Evolutionary conservation across 2,113 vertebrate genomes (phyloP).

Genomic region (Probosciger aterrimus): DNA sequence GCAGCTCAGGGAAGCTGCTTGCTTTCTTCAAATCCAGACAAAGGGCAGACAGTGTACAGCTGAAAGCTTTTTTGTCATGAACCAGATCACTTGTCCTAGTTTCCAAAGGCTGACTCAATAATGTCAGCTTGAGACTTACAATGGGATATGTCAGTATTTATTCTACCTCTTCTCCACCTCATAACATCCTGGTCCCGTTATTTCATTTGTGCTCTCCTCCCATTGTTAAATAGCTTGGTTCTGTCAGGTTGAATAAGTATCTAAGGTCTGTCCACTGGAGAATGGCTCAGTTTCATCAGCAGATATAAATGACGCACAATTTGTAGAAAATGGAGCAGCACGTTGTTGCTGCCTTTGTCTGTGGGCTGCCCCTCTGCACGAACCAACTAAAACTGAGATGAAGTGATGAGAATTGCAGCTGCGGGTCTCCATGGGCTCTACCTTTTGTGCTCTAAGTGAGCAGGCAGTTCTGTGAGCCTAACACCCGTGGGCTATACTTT

Average conservation of each 20-base stretch:
- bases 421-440: background rate
- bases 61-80: constrained; percentile 54
- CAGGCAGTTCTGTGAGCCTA: background rate
- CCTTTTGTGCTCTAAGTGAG: background rate
- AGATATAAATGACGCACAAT: background rate
- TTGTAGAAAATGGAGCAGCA: background rate
- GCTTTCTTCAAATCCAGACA: constrained; percentile 42
- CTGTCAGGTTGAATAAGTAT: constrained; percentile 59
- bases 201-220: background rate
- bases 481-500: background rate
- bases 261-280: constrained; percentile 2
- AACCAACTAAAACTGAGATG: background rate
- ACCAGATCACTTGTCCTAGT: constrained; percentile 56
- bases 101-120: constrained; percentile 38
- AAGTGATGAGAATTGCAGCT: background rate
- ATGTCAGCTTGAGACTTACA: constrained; percentile 20
- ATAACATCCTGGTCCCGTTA: constrained; percentile 25
- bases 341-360: background rate
- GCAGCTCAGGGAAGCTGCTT: background rate
- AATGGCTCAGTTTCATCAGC: constrained; percentile 11
- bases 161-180: constrained; percentile 30
- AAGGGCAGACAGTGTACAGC: constrained; percentile 35
- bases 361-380: background rate
- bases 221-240: constrained; percentile 58
- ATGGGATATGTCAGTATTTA: constrained; percentile 56